Evolutionary conservation across 2,888 invertebrate species (phyloP).

Genomic region (Sympetrum striolatum): DNA sequence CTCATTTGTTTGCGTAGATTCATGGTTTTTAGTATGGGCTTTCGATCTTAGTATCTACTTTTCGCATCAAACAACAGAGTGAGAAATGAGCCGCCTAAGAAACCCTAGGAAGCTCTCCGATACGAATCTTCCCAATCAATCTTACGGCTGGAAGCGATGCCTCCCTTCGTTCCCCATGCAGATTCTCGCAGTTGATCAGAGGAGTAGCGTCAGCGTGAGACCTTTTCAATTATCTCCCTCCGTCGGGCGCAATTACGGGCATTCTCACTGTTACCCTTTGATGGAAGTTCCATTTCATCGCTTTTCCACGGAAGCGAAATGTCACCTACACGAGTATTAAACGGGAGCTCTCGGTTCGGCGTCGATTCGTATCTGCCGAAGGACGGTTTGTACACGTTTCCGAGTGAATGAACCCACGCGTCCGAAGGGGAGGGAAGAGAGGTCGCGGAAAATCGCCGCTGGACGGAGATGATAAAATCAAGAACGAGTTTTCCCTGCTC

Average conservation of each 20-base stretch:
- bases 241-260: not conserved
- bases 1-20: no score
- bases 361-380: not conserved
- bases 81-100: not conserved
- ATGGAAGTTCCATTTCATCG: not conserved
- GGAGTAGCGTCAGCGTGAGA: no score
- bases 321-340: not conserved
- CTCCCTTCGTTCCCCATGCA: no score
- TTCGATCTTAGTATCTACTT: not conserved
- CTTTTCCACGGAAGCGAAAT: not conserved
- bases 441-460: not conserved
- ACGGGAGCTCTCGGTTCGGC: not conserved
- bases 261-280: not conserved
- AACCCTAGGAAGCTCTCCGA: not conserved
- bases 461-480: not conserved
- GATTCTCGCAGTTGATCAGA: no score
- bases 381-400: conserved; percentile 12
- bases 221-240: no score
- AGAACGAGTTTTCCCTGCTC: not conserved
- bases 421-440: not conserved
- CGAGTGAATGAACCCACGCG: conserved; percentile 41
- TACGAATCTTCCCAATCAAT: not conserved
- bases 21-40: not conserved
- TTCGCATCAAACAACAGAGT: not conserved
- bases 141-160: no score